phyloP scores from a whole-genome alignment of 2,797 vertebrate genomes.

The Lacerta viridis region DNA sequence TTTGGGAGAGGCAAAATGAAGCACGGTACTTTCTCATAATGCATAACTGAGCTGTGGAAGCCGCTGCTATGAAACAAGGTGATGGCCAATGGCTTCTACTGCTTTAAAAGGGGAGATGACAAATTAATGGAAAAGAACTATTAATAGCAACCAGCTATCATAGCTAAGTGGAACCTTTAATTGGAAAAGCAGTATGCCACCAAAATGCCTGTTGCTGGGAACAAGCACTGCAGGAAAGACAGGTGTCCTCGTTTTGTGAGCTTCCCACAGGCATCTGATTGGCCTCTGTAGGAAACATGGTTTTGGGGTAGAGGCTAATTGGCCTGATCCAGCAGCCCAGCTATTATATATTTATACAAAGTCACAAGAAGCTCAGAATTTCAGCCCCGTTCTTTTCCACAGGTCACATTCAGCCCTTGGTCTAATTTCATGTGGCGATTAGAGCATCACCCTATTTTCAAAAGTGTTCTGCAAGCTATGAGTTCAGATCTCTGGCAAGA shows the following conservation, averaged over 20 bases:
- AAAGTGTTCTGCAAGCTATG: background rate
- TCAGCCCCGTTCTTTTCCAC: background rate
- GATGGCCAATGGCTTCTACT: background rate
- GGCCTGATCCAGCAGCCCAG: too few relatives aligned
- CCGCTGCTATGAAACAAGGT: background rate
- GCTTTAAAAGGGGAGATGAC: background rate
- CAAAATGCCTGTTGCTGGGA: too few relatives aligned
- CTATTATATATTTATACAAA: background rate
- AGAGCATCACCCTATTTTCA: background rate
- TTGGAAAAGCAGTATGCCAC: too few relatives aligned
- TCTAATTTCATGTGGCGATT: background rate
- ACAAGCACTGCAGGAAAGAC: background rate
- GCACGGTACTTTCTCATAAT: background rate
- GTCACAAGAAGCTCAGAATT: background rate
- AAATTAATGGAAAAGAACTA: too few relatives aligned
- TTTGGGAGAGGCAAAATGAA: conserved; percentile 43
- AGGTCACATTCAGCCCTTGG: too few relatives aligned
- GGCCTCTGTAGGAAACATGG: background rate
- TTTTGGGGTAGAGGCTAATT: background rate
- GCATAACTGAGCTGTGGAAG: background rate
- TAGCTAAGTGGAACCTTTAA: too few relatives aligned
- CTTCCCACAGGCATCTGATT: background rate
- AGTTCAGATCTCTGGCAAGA: background rate
- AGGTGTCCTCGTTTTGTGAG: background rate
- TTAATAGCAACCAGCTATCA: too few relatives aligned